Evolutionary conservation across 2,113 vertebrate species (phyloP).

Genomic region (Seriola aureovittata): DNA sequence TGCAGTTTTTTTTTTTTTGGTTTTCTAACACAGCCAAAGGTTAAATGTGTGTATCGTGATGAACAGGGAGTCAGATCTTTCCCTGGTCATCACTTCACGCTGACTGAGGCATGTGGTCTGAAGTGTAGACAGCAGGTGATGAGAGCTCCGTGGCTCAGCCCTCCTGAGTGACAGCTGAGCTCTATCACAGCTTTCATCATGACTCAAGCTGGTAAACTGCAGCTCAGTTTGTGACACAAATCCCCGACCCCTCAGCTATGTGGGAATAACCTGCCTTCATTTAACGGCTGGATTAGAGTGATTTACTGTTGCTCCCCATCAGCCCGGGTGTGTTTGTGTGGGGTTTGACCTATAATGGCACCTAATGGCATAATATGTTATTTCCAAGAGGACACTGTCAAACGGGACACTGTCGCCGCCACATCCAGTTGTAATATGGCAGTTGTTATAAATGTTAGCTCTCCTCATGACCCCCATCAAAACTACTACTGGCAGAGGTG

Average conservation of each 20-base stretch:
- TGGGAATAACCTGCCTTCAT: conserved; percentile 61
- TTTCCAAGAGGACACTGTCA: conserved; percentile 62
- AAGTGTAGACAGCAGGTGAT: conserved; percentile 35
- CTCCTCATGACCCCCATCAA: conserved; percentile 64
- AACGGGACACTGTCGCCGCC: conserved; percentile 32
- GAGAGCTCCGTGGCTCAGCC: conserved; percentile 38
- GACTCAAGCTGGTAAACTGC: conserved; percentile 66
- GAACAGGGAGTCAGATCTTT: neutral
- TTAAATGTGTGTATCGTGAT: neutral
- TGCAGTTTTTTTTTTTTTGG: neutral
- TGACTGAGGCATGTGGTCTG: neutral
- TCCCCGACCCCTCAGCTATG: conserved; percentile 21
- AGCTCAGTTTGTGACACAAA: conserved; percentile 62
- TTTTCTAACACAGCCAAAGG: conserved; percentile 9
- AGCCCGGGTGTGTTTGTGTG: conserved; percentile 49
- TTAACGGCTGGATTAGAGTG: conserved; percentile 52
- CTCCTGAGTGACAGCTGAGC: conserved; percentile 66
- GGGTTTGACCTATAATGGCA: conserved; percentile 64
- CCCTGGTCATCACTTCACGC: neutral
- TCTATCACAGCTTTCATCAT: conserved; percentile 62
- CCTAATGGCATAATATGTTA: conserved; percentile 68
- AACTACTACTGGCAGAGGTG: conserved; percentile 42
- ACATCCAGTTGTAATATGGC: conserved; percentile 40
- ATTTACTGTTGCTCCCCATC: conserved; percentile 53
- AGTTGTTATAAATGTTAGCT: conserved; percentile 71